These are phyloP conservation scores for Prolemur simus DNA, from an alignment of 2,113 vertebrate species.

Conservation along the genomic window DNA sequence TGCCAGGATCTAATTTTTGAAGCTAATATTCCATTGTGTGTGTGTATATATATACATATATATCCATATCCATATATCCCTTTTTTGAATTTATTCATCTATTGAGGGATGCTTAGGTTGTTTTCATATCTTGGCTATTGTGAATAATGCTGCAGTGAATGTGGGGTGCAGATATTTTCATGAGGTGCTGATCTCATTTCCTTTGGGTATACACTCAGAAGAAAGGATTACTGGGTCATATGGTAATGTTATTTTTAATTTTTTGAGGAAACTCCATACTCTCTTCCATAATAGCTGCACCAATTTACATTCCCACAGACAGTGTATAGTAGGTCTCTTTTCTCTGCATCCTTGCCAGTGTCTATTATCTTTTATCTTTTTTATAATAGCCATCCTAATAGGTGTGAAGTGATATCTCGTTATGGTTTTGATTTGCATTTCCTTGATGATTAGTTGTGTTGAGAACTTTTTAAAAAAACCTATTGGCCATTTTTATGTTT, in stretches of 20 bases:
- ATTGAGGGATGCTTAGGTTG: not conserved
- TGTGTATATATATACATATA: not conserved
- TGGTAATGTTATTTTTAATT: not conserved
- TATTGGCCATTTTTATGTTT: not conserved
- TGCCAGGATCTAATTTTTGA: not conserved
- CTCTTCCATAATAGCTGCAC: not conserved
- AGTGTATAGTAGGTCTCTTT: not conserved
- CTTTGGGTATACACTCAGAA: not conserved
- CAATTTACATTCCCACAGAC: not conserved
- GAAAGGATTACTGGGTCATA: not conserved
- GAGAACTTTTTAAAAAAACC: not conserved
- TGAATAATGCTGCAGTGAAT: not conserved
- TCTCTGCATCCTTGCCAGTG: not conserved
- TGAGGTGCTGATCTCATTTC: not conserved
- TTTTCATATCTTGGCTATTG: not conserved
- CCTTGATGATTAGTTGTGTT: not conserved
- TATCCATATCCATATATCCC: not conserved
- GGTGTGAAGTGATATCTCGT: not conserved
- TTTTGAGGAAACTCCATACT: not conserved
- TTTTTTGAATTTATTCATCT: not conserved
- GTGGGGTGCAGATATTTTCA: not conserved
- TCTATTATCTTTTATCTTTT: not conserved
- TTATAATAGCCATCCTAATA: not conserved
- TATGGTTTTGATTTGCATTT: not conserved
- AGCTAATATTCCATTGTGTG: not conserved